Base-by-base conservation (phyloP, 2,888 invertebrate genomes). In the Meta bourneti region DNA sequence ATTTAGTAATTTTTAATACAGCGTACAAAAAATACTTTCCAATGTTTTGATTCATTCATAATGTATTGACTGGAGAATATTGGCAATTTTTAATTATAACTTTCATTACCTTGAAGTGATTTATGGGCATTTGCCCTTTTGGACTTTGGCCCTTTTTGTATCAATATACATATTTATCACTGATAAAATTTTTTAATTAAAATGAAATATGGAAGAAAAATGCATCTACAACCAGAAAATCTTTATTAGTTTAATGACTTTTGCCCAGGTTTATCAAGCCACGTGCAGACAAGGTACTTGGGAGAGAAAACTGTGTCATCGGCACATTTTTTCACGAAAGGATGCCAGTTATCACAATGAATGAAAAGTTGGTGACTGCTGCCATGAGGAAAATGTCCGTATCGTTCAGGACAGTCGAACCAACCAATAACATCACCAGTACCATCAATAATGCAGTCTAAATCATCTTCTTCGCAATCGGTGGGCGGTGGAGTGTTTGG, bases 381-480 rank as follows among this genome's bases (percentile, higher is more conserved):
- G 7, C 52, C 79, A 20, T 92, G 91, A 6, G 88, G 72, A 61
- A 89, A 92, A 52, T 92, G 89, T 13, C 91, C 91, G 13, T 89
- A 92, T 9, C 89, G 54, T 13, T 74, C n/a, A 11, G 91, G 91
- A 61, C 91, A 92, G 1, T 92, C 80, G 13, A 92, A 92, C 88
- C 91, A 89, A 8, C 49, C 54, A 19, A 6, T 70, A n/a, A 89
- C 54, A 49, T 92, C 91, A 16, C 84, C 88, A 54, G 89, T 88
- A 13, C 78, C 79, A 8, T 92, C 90, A 16, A 82, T 70, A 52
- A 91, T 91, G 54, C 90, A 91, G 20, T 91, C 90, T 72, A 91
- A n/a, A 19, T 91, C 90, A 48, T 81, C 81, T 71, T 91, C 86
- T n/a, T 91, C 86, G 11, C 90, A 91, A 19, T 91, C 90, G 20